These are phyloP conservation scores for Eupristina koningsbergeri DNA, from an alignment of 1,140 invertebrate species.

Conservation along the genomic window DNA sequence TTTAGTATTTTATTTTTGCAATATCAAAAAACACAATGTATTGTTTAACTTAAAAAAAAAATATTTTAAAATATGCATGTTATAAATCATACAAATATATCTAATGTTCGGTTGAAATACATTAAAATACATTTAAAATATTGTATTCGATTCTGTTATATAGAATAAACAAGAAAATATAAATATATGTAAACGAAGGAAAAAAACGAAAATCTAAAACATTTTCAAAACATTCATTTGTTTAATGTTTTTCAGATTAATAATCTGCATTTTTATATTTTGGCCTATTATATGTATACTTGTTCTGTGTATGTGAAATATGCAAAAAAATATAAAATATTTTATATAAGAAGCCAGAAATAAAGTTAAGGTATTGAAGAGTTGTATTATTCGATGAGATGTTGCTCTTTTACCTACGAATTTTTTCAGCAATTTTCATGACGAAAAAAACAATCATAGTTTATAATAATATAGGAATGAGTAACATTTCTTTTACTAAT, in stretches of 20 bases:
- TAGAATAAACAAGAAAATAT: too few relatives aligned
- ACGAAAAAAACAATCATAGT: neutral
- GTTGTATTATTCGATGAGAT: conserved; percentile 26
- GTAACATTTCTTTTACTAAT: too few relatives aligned
- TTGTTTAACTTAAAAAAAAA: too few relatives aligned
- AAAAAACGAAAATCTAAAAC: neutral
- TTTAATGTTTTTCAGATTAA: neutral
- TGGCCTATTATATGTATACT: neutral
- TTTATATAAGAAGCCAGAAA: conserved; percentile 27
- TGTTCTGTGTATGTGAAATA: neutral
- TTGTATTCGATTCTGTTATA: too few relatives aligned
- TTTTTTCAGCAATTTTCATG: neutral
- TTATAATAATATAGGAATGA: too few relatives aligned
- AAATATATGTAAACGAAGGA: too few relatives aligned
- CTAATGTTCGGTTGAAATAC: too few relatives aligned
- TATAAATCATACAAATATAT: too few relatives aligned
- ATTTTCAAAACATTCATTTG: conserved; percentile 27
- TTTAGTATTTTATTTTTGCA: too few relatives aligned
- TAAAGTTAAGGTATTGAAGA: conserved; percentile 22
- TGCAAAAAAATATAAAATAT: conserved; percentile 41
- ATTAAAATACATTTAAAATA: too few relatives aligned
- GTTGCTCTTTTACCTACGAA: neutral
- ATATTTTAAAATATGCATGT: too few relatives aligned
- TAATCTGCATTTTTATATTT: neutral
- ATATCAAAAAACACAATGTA: too few relatives aligned